phyloP scores from a whole-genome alignment of 37 sponge, comb jelly and placozoan species.

The Halichondria panicea region DNA sequence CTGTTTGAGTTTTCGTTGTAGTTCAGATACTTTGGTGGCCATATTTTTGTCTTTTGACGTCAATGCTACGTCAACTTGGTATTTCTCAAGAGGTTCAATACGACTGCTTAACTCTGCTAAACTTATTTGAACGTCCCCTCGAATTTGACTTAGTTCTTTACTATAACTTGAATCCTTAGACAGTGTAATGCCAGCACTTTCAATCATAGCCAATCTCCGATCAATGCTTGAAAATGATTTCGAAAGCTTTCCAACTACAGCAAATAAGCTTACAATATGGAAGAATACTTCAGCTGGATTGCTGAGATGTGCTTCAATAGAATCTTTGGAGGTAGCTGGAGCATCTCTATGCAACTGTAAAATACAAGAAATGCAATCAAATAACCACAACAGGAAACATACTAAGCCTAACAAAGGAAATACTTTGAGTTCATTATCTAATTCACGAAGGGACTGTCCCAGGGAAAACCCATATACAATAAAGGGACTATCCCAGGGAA shows the following conservation, averaged over 20 bases:
- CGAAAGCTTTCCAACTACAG: not conserved
- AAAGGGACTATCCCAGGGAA: conserved; percentile 19
- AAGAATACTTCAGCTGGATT: not conserved
- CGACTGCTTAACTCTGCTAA: not conserved
- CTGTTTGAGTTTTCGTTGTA: not conserved
- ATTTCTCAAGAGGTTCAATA: not conserved
- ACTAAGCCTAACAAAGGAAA: not conserved
- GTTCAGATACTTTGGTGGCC: not conserved
- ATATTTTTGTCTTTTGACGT: not conserved
- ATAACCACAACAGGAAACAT: not conserved
- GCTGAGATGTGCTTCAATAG: not conserved
- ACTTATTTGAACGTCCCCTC: not conserved
- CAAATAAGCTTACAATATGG: not conserved
- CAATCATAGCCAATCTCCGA: not conserved
- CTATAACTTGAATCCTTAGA: not conserved
- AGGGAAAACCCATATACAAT: conserved; percentile 2
- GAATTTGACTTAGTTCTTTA: not conserved
- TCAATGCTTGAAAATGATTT: not conserved
- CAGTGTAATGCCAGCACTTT: not conserved
- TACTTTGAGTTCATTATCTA: not conserved
- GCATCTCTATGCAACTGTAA: not conserved
- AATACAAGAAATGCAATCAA: not conserved
- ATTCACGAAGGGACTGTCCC: not conserved
- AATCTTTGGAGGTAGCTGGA: not conserved
- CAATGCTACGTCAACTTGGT: not conserved